These are phyloP conservation scores for Reinhardtius hippoglossoides DNA, from an alignment of 2,113 vertebrate genomes.

Conservation along the genomic window DNA sequence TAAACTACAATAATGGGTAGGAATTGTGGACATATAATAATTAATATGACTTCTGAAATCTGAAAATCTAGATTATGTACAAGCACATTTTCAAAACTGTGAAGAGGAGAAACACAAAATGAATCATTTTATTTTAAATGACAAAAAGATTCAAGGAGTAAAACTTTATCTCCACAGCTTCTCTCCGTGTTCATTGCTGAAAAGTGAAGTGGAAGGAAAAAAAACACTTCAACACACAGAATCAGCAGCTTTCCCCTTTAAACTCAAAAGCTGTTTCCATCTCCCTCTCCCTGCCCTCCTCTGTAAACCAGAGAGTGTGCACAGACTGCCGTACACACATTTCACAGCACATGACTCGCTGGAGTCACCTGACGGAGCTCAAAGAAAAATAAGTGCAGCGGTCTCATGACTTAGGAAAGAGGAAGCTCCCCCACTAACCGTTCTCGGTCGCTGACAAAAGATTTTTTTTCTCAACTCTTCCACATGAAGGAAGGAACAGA, in stretches of 20 bases:
- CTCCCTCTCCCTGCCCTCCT: conserved; percentile 4
- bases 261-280: conserved; percentile 9
- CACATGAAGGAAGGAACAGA: neutral
- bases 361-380: conserved; percentile 76
- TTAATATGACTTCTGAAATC: too few species aligned
- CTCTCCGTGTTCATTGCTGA: neutral
- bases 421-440: conserved; percentile 39
- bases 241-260: conserved; percentile 22
- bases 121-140: neutral
- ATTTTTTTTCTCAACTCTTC: conserved; percentile 8
- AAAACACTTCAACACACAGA: neutral
- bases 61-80: too few species aligned
- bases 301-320: neutral
- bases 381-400: conserved; percentile 73
- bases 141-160: neutral
- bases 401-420: conserved; percentile 78
- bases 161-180: neutral
- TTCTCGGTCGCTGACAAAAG: neutral
- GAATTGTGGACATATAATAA: too few species aligned
- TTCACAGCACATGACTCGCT: conserved; percentile 71
- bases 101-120: neutral
- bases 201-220: conserved; percentile 2
- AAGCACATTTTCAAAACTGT: too few species aligned
- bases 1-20: neutral
- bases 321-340: conserved; percentile 23